Percentiles rank a stretch among this genome's conserved stretches.
Conservation (phyloP, 2,797 vertebrate species). For the Uromys caudimaculatus region DNA sequence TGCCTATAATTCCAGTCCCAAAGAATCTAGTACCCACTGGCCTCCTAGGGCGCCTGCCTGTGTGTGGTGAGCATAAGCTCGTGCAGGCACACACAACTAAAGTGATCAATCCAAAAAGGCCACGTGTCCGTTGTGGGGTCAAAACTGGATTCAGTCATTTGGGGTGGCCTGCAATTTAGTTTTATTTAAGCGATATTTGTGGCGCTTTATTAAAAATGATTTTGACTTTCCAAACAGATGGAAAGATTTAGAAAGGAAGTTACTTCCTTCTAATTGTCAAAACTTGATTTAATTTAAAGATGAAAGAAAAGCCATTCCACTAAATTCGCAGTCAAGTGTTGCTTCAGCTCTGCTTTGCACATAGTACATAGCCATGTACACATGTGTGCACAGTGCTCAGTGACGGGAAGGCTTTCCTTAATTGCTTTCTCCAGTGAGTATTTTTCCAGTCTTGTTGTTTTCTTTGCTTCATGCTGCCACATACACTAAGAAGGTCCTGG, state of each 20-base stretch:
- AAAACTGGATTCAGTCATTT: neutral
- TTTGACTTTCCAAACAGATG: neutral
- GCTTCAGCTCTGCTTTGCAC: neutral
- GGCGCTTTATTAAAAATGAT: constrained; percentile 31
- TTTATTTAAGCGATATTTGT: neutral
- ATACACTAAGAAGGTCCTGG: constrained; percentile 98
- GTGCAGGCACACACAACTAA: neutral
- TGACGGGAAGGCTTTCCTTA: constrained; percentile 88
- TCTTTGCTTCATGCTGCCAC: constrained; percentile 98
- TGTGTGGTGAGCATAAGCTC: neutral
- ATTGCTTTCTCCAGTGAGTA: constrained; percentile 94
- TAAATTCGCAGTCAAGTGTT: neutral
- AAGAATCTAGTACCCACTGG: neutral
- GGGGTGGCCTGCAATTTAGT: neutral
- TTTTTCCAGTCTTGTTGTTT: constrained; percentile 98
- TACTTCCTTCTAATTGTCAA: neutral
- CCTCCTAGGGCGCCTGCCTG: neutral
- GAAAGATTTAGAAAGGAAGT: constrained; percentile 32
- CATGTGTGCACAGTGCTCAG: constrained; percentile 10
- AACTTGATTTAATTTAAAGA: constrained; percentile 40
- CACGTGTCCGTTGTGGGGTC: neutral
- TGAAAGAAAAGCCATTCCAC: neutral
- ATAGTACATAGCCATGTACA: neutral
- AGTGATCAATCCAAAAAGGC: neutral
- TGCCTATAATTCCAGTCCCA: neutral